Base-by-base conservation (phyloP, 2,888 invertebrate genomes). In the Caenorhabditis angaria region DNA sequence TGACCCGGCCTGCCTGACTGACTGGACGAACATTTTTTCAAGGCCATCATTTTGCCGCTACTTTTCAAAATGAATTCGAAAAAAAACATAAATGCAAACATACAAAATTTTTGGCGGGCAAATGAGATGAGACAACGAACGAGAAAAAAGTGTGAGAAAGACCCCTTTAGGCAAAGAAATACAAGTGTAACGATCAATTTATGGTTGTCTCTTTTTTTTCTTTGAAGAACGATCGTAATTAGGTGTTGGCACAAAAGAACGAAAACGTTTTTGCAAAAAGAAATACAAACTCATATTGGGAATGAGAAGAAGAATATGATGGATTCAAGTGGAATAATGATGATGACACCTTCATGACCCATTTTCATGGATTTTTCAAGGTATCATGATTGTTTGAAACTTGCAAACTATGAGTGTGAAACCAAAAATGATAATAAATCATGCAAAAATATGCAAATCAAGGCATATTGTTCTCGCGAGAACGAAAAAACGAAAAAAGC, bases 11-110 rank as follows among this genome's bases (percentile, higher is more conserved):
- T 35, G 8, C 35, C 14, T 14, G 35, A 10, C 6, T 10, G 35
- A 24, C 51, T 51, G 24, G 25, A 20, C 51, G 51, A 24, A 51
- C 51, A 51, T 51, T 51, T 22, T 51, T 51, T 51, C 25, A 24
- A 24, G 51, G 25, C 24, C 51, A 24, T 24, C 51, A 51, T 22
- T 51, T 51, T 51, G 22, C 51, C 51, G 22, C 51, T 51, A 51
- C 51, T 51, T n/a, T 41, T 41, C 41, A 41, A 41, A 41, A 41
- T 41, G 32, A 32, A 32, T 32, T 32, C 2, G 14, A 14, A 6
- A 41, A 41, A 41, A 41, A 41, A 6, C n/a, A n/a, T n/a, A n/a
- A n/a, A n/a, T n/a, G 18, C 14, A 41, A 3, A 41, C 41, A 41
- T 41, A 41, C 41, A 41, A 41, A 18, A 41, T 51, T 51, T 51